Conservation (phyloP, 2,797 vertebrate species). For the Aphelocoma californica region DNA sequence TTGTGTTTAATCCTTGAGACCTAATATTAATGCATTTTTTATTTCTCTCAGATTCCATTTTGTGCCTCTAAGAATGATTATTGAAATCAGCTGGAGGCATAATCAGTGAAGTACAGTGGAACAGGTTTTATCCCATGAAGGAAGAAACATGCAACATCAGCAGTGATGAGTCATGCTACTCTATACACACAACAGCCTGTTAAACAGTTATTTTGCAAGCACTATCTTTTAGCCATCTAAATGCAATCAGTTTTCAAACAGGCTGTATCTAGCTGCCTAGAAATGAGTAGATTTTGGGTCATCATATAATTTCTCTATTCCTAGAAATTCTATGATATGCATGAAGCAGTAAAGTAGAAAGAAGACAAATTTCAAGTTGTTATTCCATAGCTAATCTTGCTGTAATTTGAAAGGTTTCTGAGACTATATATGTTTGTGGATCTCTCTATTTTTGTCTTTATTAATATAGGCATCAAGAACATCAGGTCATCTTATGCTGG, state of each 20-base stretch:
- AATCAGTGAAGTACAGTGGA: neutral
- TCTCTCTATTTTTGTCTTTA: neutral
- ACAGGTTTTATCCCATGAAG: neutral
- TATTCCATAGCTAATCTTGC: neutral
- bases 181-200: neutral
- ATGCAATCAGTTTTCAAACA: neutral
- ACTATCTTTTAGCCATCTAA: neutral
- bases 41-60: neutral
- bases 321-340: neutral
- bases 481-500: neutral
- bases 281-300: neutral
- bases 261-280: neutral
- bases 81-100: neutral
- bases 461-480: neutral
- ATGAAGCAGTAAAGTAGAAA: neutral
- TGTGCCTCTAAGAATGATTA: neutral
- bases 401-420: neutral
- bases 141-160: neutral
- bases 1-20: neutral
- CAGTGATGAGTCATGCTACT: neutral
- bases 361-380: neutral
- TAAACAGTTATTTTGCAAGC: neutral
- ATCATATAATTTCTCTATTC: neutral
- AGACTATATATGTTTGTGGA: neutral
- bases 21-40: neutral